These are phyloP conservation scores for Pristiophorus japonicus DNA, from an alignment of 2,113 vertebrate genomes.

Conservation along the genomic window DNA sequence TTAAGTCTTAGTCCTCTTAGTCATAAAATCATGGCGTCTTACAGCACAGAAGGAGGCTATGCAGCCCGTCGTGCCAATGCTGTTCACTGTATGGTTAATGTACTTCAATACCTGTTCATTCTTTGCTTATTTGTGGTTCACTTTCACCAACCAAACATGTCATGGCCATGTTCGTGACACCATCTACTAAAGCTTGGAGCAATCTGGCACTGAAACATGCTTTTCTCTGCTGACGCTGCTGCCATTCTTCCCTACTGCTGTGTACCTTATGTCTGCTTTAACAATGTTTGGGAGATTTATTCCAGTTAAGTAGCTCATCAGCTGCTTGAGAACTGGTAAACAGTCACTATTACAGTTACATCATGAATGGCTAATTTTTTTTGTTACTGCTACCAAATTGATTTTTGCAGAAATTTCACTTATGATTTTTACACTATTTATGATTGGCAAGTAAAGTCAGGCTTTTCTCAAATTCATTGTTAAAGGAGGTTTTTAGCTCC, in stretches of 20 bases:
- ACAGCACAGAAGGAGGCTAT: neutral
- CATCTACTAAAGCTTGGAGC: neutral
- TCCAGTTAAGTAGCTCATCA: neutral
- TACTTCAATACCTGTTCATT: neutral
- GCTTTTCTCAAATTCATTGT: neutral
- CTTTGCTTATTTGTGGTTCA: neutral
- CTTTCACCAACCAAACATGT: neutral
- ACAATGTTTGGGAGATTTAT: neutral
- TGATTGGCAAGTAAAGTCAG: neutral
- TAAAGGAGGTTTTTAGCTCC: neutral
- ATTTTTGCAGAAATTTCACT: neutral
- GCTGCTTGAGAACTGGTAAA: neutral
- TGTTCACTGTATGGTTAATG: neutral
- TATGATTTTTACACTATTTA: neutral
- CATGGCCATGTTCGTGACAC: neutral
- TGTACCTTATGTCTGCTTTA: neutral
- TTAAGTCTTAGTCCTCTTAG: no score
- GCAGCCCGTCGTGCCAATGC: neutral
- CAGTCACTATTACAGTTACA: neutral
- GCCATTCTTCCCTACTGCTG: no score
- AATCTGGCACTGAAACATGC: neutral
- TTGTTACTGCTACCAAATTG: neutral
- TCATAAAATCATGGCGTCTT: neutral
- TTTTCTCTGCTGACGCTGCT: no score
- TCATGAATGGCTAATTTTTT: neutral